These are phyloP conservation scores for Sakesphorus luctuosus DNA, from an alignment of 2,113 vertebrate species.

Conservation along the genomic window DNA sequence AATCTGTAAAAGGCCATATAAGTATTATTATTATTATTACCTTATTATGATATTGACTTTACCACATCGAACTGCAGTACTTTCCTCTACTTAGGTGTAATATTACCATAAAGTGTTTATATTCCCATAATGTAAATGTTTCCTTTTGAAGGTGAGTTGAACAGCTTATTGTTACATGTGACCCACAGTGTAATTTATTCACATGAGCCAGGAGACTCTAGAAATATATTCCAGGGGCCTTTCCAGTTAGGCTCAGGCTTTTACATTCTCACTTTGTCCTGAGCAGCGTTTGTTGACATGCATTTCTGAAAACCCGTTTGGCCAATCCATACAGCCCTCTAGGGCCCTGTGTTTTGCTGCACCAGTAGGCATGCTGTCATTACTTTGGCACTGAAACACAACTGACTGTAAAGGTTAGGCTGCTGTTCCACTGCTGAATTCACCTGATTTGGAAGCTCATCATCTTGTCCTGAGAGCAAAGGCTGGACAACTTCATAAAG, in stretches of 20 bases:
- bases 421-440: neutral
- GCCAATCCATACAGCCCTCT: constrained; percentile 16
- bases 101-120: constrained; percentile 48
- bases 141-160: constrained; percentile 21
- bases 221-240: constrained; percentile 25
- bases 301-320: constrained; percentile 30
- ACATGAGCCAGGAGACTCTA: constrained; percentile 38
- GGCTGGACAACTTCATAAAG: neutral
- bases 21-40: constrained; percentile 30
- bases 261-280: constrained; percentile 15
- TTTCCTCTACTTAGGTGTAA: constrained; percentile 23
- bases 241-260: neutral
- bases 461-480: neutral
- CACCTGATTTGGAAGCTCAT: neutral
- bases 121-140: constrained; percentile 43
- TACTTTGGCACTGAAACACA: constrained; percentile 39
- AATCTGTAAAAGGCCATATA: constrained; percentile 46
- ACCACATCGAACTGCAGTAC: neutral
- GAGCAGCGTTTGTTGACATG: neutral
- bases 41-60: constrained; percentile 59
- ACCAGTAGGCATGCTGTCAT: constrained; percentile 58
- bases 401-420: neutral
- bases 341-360: constrained; percentile 57
- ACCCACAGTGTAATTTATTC: constrained; percentile 34
- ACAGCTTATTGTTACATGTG: constrained; percentile 3